Evolutionary conservation across 2,888 invertebrate genomes (phyloP).

Genomic region (Tyria jacobaeae): DNA sequence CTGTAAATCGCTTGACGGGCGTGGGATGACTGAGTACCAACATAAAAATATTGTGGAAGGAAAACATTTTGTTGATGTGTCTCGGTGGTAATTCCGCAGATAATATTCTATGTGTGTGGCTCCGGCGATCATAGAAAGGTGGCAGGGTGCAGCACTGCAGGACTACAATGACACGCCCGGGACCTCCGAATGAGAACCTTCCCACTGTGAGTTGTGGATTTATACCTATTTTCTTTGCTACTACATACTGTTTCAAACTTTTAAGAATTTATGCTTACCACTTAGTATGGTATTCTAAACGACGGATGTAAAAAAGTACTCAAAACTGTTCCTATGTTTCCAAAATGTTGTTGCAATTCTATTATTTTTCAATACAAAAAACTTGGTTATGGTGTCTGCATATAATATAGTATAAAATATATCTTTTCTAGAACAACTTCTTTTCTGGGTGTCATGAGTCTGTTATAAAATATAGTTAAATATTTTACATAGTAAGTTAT

Average conservation of each 20-base stretch:
- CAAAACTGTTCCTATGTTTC: not conserved
- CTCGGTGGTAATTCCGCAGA: constrained; percentile 64
- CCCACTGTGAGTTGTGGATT: constrained; percentile 80
- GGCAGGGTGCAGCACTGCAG: constrained; percentile 40
- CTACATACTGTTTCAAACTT: not conserved
- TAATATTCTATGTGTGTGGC: constrained; percentile 67
- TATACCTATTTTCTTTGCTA: not conserved
- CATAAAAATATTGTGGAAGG: constrained; percentile 44
- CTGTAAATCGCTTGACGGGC: constrained; percentile 52
- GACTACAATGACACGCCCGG: constrained; percentile 82
- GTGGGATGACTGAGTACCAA: constrained; percentile 58
- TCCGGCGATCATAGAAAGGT: constrained; percentile 38
- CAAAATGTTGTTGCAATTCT: not conserved
- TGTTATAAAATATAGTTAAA: too few species aligned
- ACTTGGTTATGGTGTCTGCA: too few species aligned
- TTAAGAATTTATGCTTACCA: not conserved
- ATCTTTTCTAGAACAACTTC: too few species aligned
- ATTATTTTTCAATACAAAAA: too few species aligned
- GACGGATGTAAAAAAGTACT: not conserved
- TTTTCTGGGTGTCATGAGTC: too few species aligned
- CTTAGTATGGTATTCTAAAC: not conserved
- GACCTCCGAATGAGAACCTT: constrained; percentile 91
- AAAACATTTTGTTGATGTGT: constrained; percentile 42
- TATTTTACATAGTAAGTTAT: too few species aligned
- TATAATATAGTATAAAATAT: too few species aligned